Percentiles rank a stretch among this genome's conserved stretches.
phyloP scores from a whole-genome alignment of 2,888 invertebrate species.

The Biston stratarius region DNA sequence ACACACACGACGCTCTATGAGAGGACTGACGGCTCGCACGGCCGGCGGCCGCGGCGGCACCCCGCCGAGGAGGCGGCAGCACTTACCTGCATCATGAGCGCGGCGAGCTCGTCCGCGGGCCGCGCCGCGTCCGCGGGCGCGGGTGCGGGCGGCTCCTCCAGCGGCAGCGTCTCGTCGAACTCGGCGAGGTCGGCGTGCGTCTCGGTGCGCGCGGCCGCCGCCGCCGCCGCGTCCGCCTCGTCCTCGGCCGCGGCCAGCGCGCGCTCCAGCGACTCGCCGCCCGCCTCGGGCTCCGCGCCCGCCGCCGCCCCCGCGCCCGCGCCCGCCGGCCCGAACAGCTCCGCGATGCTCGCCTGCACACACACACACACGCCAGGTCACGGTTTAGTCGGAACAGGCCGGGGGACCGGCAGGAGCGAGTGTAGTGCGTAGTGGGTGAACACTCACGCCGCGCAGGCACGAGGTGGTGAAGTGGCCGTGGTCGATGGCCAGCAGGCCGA shows the following conservation, averaged over 20 bases:
- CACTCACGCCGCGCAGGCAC: constrained; percentile 91
- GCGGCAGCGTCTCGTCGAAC: constrained; percentile 97
- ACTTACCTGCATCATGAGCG: constrained; percentile 71
- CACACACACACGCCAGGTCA: too few relatives aligned
- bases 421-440: not conserved
- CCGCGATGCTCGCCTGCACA: constrained; percentile 94
- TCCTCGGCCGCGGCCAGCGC: constrained; percentile 97
- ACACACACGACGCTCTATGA: too few relatives aligned
- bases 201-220: constrained; percentile 95
- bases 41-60: too few relatives aligned
- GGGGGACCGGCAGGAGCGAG: not conserved
- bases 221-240: constrained; percentile 97
- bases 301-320: constrained; percentile 67
- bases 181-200: constrained; percentile 96
- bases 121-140: constrained; percentile 79
- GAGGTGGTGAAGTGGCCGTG: constrained; percentile 99
- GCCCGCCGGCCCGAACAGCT: constrained; percentile 94
- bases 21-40: too few relatives aligned
- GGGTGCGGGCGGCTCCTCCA: constrained; percentile 87
- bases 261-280: constrained; percentile 88
- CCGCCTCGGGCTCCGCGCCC: constrained; percentile 68
- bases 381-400: too few relatives aligned
- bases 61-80: not conserved
- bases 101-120: constrained; percentile 57
- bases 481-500: constrained; percentile 99